A percentile compares a stretch with the other conserved stretches of the same genome.
These are phyloP conservation scores for Perodicticus potto DNA, from an alignment of 2,797 vertebrate species.

Conservation along the genomic window DNA sequence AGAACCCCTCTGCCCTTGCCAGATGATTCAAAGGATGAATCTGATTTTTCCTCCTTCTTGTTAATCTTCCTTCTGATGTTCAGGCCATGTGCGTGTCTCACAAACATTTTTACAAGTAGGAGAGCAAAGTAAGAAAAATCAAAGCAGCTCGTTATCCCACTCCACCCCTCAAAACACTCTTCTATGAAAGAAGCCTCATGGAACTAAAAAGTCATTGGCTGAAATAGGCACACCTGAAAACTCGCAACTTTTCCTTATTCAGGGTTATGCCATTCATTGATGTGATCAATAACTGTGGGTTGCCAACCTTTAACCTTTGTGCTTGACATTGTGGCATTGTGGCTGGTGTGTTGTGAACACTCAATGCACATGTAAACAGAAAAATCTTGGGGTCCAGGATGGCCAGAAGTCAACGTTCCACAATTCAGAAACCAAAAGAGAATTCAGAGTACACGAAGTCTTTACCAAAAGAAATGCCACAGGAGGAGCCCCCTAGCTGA, in stretches of 20 bases:
- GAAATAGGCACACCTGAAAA: neutral
- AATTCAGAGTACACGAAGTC: neutral
- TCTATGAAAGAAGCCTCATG: neutral
- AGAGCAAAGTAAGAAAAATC: neutral
- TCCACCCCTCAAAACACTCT: neutral
- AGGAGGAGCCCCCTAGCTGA: neutral
- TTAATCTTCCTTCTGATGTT: constrained; percentile 42
- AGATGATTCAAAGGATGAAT: constrained; percentile 20
- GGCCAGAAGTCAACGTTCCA: neutral
- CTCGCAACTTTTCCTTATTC: neutral
- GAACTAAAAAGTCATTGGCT: neutral
- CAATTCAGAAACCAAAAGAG: constrained; percentile 2
- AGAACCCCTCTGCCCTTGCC: neutral
- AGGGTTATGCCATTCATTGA: neutral
- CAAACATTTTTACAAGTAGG: constrained; percentile 53
- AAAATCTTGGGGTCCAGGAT: neutral
- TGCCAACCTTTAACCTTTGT: too few relatives aligned
- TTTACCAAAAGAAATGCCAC: neutral
- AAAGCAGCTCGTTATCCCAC: neutral
- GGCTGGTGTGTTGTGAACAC: neutral
- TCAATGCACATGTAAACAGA: neutral
- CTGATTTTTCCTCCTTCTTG: neutral
- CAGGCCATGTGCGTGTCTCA: neutral
- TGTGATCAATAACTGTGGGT: neutral
- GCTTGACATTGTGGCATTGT: neutral